Conservation (phyloP, 2,888 invertebrate genomes). For the Anthophora plumipes region DNA sequence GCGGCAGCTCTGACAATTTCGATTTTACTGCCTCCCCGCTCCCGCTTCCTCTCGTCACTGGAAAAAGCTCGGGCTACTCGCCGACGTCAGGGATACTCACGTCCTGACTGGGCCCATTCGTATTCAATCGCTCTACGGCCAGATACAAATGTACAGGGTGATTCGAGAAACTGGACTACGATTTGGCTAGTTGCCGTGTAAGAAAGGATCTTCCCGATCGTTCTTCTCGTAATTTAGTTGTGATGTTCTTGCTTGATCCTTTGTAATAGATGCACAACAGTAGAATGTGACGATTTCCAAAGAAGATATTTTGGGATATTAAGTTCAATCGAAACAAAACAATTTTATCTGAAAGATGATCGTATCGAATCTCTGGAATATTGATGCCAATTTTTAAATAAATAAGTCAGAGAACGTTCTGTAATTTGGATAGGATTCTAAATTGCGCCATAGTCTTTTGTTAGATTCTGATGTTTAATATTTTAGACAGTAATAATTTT, state of each 20-base stretch:
- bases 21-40: slow-evolving; percentile 80
- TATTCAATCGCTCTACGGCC: slow-evolving; percentile 67
- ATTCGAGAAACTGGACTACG: slow-evolving; percentile 44
- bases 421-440: too few species aligned
- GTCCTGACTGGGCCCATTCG: slow-evolving; percentile 68
- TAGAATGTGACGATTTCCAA: too few species aligned
- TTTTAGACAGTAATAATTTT: too few species aligned
- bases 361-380: too few species aligned
- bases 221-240: too few species aligned
- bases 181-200: slow-evolving; percentile 10
- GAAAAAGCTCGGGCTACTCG: slow-evolving; percentile 70
- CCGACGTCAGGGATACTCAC: slow-evolving; percentile 68
- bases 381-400: too few species aligned
- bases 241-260: background rate
- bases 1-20: slow-evolving; percentile 81
- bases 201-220: background rate
- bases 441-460: too few species aligned
- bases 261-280: background rate
- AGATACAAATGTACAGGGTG: slow-evolving; percentile 57
- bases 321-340: too few species aligned
- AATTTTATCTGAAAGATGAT: too few species aligned
- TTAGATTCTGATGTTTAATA: too few species aligned
- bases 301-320: too few species aligned
- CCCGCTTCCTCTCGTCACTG: slow-evolving; percentile 75
- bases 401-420: too few species aligned